phyloP scores from a whole-genome alignment of 2,113 vertebrate species.

The Barnardius zonarius region DNA sequence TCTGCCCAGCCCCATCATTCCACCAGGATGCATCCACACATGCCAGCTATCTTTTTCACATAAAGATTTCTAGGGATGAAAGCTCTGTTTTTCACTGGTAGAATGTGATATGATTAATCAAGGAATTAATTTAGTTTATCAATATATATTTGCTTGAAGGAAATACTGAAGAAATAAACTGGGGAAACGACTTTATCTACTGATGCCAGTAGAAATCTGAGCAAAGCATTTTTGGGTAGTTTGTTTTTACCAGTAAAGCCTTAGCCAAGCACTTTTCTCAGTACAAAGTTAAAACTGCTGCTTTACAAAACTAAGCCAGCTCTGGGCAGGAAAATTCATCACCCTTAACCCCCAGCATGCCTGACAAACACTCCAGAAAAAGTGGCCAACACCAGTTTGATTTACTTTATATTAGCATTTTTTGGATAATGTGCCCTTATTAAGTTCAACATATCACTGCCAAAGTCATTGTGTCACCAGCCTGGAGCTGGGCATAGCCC shows the following conservation, averaged over 20 bases:
- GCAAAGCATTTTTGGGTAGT: conserved; percentile 33
- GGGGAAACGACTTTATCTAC: conserved; percentile 13
- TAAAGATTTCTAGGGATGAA: background rate
- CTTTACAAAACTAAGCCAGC: conserved; percentile 21
- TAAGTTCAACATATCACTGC: background rate
- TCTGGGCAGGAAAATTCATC: background rate
- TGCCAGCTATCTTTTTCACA: background rate
- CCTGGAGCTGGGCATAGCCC: background rate
- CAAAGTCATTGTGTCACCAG: background rate
- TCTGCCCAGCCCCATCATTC: background rate
- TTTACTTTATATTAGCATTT: background rate
- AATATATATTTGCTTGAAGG: background rate
- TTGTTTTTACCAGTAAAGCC: conserved; percentile 28
- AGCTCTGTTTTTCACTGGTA: background rate
- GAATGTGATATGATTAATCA: background rate
- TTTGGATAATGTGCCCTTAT: background rate
- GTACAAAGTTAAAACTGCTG: conserved; percentile 10
- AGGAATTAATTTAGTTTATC: background rate
- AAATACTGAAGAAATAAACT: background rate
- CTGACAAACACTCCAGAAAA: background rate
- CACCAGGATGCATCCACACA: background rate
- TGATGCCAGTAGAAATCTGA: conserved; percentile 38
- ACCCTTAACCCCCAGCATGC: background rate
- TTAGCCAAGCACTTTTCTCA: conserved; percentile 53
- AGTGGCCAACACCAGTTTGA: background rate